phyloP scores from a whole-genome alignment of 2,888 invertebrate species.

The Euplagia quadripunctaria region DNA sequence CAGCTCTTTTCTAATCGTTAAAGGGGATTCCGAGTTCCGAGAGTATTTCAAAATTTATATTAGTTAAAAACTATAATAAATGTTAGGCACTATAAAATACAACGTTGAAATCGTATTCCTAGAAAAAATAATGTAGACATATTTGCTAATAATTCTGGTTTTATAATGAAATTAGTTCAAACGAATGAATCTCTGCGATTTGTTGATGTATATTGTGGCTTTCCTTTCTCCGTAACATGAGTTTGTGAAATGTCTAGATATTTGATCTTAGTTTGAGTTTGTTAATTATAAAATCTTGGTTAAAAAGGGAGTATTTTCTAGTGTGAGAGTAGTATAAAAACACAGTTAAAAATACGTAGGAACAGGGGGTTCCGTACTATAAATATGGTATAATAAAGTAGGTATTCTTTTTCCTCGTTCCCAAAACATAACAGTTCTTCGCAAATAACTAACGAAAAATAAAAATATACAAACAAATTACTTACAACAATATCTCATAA shows the following conservation, averaged over 20 bases:
- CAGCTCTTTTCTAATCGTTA: too few relatives aligned
- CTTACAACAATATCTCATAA: background rate
- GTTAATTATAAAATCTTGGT: background rate
- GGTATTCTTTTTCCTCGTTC: too few relatives aligned
- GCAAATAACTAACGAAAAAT: too few relatives aligned
- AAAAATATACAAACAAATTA: background rate
- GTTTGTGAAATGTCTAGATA: background rate
- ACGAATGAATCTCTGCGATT: background rate
- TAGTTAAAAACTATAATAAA: too few relatives aligned
- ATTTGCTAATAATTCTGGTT: background rate
- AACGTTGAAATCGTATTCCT: too few relatives aligned
- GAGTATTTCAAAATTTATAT: too few relatives aligned
- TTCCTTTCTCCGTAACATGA: background rate
- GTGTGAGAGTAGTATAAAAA: background rate
- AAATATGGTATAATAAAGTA: too few relatives aligned
- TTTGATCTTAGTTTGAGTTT: background rate
- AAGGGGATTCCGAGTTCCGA: too few relatives aligned
- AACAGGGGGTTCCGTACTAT: too few relatives aligned
- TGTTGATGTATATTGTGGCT: background rate
- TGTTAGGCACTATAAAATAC: too few relatives aligned
- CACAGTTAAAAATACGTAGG: background rate
- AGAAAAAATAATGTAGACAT: background rate
- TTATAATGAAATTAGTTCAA: background rate
- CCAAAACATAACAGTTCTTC: too few relatives aligned
- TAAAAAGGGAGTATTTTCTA: background rate